Evolutionary conservation across 2,888 invertebrate species (phyloP).

Genomic region (Endotricha flammealis): DNA sequence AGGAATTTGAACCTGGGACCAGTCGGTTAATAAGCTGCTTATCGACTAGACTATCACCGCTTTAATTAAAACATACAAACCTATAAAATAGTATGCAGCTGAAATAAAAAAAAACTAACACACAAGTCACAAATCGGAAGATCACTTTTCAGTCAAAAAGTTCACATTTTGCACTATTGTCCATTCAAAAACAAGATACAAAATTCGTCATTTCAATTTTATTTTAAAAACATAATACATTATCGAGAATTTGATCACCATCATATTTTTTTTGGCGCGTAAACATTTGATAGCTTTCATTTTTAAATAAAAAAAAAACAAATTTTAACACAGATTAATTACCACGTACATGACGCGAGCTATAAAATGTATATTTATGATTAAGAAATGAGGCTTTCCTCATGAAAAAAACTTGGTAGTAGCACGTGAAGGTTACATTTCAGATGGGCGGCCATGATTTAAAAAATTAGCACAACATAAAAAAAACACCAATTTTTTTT

Average conservation of each 20-base stretch:
- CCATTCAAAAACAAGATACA: conserved; percentile 23
- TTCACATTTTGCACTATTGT: conserved; percentile 47
- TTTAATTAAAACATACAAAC: conserved; percentile 11
- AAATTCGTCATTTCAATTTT: conserved; percentile 69
- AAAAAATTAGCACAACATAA: conserved; percentile 33
- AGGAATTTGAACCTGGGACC: no score
- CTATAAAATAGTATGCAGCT: conserved; percentile 14
- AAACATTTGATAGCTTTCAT: conserved; percentile 54
- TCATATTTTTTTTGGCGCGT: conserved; percentile 68
- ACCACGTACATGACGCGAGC: conserved; percentile 24
- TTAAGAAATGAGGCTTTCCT: conserved; percentile 33
- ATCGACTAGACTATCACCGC: no score
- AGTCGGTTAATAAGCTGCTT: no score
- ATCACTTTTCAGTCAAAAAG: conserved; percentile 25
- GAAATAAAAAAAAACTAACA: conserved; percentile 15
- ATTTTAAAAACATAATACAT: conserved; percentile 69
- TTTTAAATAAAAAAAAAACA: conserved; percentile 40
- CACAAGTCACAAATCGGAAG: conserved; percentile 23
- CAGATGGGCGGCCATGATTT: conserved; percentile 39
- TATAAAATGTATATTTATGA: conserved; percentile 23
- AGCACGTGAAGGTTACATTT: conserved; percentile 47
- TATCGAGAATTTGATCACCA: conserved; percentile 49
- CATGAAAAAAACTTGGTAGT: conserved; percentile 28
- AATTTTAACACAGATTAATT: conserved; percentile 21
- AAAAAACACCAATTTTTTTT: neutral